phyloP scores from a whole-genome alignment of 2,113 vertebrate genomes.

The Mesembrinibis cayennensis region DNA sequence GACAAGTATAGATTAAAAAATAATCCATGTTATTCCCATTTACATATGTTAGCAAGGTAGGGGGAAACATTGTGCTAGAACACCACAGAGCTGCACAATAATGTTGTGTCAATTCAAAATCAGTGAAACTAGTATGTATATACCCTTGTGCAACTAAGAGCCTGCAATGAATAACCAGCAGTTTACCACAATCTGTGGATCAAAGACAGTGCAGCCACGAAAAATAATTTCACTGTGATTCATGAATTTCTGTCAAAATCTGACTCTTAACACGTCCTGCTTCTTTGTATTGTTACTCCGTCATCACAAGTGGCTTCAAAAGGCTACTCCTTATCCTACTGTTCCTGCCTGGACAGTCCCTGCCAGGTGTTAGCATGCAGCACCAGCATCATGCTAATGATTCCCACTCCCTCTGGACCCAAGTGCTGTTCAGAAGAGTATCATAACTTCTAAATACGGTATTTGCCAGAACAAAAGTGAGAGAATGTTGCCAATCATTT shows the following conservation, averaged over 20 bases:
- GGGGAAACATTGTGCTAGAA: neutral
- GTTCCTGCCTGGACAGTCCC: neutral
- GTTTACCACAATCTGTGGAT: neutral
- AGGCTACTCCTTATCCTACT: neutral
- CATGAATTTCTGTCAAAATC: neutral
- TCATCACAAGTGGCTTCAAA: neutral
- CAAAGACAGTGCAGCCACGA: neutral
- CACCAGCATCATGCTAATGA: neutral
- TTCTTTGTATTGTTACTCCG: neutral
- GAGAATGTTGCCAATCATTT: neutral
- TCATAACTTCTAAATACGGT: neutral
- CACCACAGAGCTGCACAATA: neutral
- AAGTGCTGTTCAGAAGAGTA: neutral
- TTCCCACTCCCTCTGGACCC: neutral
- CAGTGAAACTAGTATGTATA: neutral
- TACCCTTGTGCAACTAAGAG: neutral
- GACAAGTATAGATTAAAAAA: neutral
- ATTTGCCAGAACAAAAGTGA: neutral
- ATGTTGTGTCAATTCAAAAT: neutral
- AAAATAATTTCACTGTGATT: neutral
- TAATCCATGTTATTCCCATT: neutral
- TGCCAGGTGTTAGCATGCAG: neutral
- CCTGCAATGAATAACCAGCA: neutral
- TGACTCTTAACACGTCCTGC: neutral
- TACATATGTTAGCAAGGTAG: neutral